Evolutionary conservation across 2,888 invertebrate genomes (phyloP).

Genomic region (Napeogenes sylphis): DNA sequence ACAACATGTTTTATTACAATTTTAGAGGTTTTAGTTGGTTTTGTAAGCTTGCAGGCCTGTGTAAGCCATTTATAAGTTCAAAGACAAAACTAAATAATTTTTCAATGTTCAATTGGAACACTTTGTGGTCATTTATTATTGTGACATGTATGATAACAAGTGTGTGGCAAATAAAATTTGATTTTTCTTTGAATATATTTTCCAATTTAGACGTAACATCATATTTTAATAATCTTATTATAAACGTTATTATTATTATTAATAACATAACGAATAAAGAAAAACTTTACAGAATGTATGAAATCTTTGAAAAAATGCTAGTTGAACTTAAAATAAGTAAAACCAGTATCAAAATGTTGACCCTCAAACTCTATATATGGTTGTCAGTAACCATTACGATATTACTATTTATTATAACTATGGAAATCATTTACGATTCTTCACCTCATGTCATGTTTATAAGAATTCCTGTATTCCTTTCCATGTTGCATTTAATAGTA

Average conservation of each 20-base stretch:
- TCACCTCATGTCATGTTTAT: constrained; percentile 41
- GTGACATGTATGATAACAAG: constrained; percentile 28
- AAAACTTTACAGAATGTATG: constrained; percentile 37
- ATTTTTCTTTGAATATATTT: constrained; percentile 32
- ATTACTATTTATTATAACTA: constrained; percentile 34
- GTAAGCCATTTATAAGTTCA: constrained; percentile 37
- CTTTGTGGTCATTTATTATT: constrained; percentile 10
- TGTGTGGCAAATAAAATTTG: constrained; percentile 29
- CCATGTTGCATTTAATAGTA: constrained; percentile 43
- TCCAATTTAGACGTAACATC: constrained; percentile 38
- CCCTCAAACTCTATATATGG: constrained; percentile 45
- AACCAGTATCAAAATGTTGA: constrained; percentile 36
- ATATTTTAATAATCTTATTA: constrained; percentile 39
- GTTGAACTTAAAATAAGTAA: constrained; percentile 34
- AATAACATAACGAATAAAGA: constrained; percentile 35
- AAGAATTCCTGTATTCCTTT: constrained; percentile 46
- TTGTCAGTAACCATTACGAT: constrained; percentile 32
- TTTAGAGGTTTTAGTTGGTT: constrained; percentile 39
- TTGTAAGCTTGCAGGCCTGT: constrained; percentile 39
- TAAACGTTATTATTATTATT: constrained; percentile 36
- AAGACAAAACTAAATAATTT: neutral
- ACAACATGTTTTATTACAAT: constrained; percentile 43
- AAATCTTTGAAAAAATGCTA: constrained; percentile 33
- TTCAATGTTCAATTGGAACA: neutral
- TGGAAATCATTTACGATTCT: constrained; percentile 38